phyloP scores from a whole-genome alignment of 2,797 vertebrate genomes.

The Squalus acanthias region DNA sequence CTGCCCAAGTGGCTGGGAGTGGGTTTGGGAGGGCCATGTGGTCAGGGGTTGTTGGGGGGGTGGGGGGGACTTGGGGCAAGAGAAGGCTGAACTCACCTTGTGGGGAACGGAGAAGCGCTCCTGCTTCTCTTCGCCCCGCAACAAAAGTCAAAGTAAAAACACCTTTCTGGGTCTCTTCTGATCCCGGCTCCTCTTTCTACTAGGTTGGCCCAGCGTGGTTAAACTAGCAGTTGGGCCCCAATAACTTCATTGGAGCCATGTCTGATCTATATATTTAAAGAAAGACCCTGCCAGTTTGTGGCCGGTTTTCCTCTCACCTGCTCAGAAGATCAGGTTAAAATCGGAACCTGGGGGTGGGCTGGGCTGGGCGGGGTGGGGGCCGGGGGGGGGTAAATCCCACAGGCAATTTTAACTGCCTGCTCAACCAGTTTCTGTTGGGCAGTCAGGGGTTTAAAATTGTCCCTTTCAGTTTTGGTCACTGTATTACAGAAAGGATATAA shows the following conservation, averaged over 20 bases:
- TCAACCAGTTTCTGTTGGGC: neutral
- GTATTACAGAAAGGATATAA: neutral
- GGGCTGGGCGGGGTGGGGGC: no score
- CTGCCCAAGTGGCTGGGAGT: neutral
- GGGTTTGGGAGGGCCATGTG: neutral
- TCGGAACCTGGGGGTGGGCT: no score
- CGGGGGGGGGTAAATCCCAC: no score
- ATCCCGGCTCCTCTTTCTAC: neutral
- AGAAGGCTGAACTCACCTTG: neutral
- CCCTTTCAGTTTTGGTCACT: neutral
- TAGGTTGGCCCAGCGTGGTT: neutral
- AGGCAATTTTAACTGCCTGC: no score
- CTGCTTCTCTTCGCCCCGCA: neutral
- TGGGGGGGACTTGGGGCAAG: neutral
- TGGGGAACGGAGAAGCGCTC: neutral
- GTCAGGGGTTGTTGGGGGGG: neutral
- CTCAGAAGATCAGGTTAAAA: no score
- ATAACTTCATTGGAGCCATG: neutral
- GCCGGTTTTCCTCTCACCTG: no score
- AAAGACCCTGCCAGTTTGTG: no score
- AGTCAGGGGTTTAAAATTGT: neutral
- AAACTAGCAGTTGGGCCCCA: neutral
- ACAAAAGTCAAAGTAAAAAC: neutral
- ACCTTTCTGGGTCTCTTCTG: neutral
- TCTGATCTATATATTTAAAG: no score